Evolutionary conservation across 1,140 invertebrate genomes (phyloP), one percentile per base, ranked within the genome.

Genomic region (Drusus annulatus): DNA sequence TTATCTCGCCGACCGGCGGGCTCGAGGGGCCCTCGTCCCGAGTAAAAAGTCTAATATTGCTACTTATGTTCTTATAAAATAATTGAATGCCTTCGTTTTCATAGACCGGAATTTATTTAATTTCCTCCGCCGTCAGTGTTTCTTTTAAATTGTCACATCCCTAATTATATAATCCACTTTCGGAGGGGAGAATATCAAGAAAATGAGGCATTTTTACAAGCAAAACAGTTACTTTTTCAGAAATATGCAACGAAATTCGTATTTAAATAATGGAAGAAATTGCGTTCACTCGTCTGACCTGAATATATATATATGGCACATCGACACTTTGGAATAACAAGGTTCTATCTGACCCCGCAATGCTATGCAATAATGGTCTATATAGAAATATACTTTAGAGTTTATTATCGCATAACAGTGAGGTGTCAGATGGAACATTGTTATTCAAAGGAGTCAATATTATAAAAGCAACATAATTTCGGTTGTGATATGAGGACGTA

Each of bases 191-290:
- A 31, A 65, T 31, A 78, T 79, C 23, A 79, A 31, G 50, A 76
- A 81, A 78, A 52, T 65, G 23, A 10, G n/a, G 65, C 15, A 58
- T 74, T 73, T 69, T 45, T 45, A 13, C 36, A 13, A 13, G 8
- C 5, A 45, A 45, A 45, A 13, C 8, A 45, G 36, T 45, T 45
- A 13, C 10, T 5, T 13, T 45, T 45, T 45, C 68, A 28, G 73
- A 76, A 81, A 81, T 62, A 54, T 81, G 60, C 79, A 79, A 79
- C 79, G 71, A 81, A 79, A 45, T 79, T 76, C 76, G 75, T 81
- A 75, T 81, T 79, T 81, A 77, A 81, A 81, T 79, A 78, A 81
- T 58, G 71, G 51, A 28, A 56, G 60, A 62, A 51, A 65, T 71
- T 65, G 52, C 73, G 73, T 79, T 65, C 79, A 77, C 78, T 73